Percentiles rank a stretch among this genome's conserved stretches.
phyloP scores from a whole-genome alignment of 2,888 invertebrate species.

The Apoda limacodes region DNA sequence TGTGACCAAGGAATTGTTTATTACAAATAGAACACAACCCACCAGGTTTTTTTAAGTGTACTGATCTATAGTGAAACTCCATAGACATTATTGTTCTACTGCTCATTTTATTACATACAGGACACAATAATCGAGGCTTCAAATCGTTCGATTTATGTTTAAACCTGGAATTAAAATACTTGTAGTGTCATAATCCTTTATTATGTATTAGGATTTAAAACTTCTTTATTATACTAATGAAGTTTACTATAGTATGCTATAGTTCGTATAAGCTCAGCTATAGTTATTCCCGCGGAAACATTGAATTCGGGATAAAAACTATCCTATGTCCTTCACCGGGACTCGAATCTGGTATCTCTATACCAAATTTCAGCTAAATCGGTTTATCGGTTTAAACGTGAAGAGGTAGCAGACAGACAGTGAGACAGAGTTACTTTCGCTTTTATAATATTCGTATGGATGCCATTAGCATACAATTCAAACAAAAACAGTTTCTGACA shows the following conservation, averaged over 20 bases:
- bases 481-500: neutral
- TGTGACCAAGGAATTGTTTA: slow-evolving; percentile 24
- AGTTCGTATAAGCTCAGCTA: too few species aligned
- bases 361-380: slow-evolving; percentile 1
- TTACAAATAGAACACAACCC: slow-evolving; percentile 33
- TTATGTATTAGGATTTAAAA: slow-evolving; percentile 1
- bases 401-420: too few species aligned
- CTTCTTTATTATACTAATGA: too few species aligned
- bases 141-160: slow-evolving; percentile 22
- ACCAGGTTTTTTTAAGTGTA: slow-evolving; percentile 33
- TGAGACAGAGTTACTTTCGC: too few species aligned
- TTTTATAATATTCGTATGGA: too few species aligned
- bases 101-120: slow-evolving; percentile 25
- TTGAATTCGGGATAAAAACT: too few species aligned
- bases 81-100: slow-evolving; percentile 19
- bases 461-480: neutral
- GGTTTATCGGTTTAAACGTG: too few species aligned
- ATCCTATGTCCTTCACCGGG: neutral
- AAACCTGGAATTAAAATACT: slow-evolving; percentile 28
- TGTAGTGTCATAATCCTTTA: slow-evolving; percentile 3
- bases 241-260: too few species aligned
- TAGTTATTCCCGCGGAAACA: too few species aligned
- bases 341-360: slow-evolving; percentile 3
- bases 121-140: slow-evolving; percentile 24
- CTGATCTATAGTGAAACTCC: slow-evolving; percentile 39